Evolutionary conservation across 2,113 vertebrate species (phyloP).

Genomic region (Megaceryle maxima): DNA sequence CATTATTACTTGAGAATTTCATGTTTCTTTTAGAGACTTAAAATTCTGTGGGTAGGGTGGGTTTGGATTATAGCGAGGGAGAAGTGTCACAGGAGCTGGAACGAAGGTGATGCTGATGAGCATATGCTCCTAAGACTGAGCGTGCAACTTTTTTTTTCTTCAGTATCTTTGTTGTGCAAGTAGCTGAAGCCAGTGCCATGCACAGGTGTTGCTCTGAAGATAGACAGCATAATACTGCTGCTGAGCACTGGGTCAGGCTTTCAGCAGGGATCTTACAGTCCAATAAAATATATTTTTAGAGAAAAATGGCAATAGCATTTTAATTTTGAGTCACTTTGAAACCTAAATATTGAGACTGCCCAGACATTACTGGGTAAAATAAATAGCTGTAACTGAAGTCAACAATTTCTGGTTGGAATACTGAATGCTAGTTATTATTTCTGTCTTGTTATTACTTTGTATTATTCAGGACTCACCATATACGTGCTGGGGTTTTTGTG

Average conservation of each 20-base stretch:
- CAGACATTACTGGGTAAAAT: neutral
- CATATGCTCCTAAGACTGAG: neutral
- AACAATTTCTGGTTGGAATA: neutral
- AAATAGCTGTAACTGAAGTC: neutral
- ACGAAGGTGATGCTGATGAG: neutral
- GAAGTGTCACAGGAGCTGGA: neutral
- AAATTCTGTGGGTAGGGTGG: neutral
- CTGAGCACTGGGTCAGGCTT: neutral
- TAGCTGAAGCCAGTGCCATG: neutral
- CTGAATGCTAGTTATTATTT: neutral
- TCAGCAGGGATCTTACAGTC: neutral
- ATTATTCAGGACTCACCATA: neutral
- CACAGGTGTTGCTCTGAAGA: neutral
- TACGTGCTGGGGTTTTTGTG: neutral
- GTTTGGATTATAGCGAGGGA: neutral
- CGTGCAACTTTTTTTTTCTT: rapidly evolving
- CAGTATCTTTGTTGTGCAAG: too few relatives aligned
- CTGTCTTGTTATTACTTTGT: neutral
- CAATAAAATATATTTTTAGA: neutral
- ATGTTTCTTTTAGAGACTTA: neutral
- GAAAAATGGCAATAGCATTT: neutral
- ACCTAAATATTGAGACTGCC: neutral
- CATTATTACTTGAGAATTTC: neutral
- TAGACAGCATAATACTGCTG: neutral
- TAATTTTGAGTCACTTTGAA: neutral